Evolutionary conservation across 2,797 vertebrate species (phyloP), one percentile per base, ranked within the genome.

Genomic region (Intellagama lesueurii): DNA sequence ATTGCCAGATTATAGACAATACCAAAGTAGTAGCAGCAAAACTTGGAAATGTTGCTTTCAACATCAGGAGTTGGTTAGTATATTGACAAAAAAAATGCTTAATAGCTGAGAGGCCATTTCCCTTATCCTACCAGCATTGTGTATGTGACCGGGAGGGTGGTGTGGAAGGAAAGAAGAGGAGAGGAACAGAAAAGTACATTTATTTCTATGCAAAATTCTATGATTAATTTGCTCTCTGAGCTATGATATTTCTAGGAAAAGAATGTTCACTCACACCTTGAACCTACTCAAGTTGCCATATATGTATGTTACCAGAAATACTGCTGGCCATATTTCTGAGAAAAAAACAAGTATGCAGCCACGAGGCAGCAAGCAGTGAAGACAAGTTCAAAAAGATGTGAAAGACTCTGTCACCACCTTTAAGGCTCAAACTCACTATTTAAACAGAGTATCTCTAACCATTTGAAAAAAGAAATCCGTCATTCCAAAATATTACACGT

Each of bases 211-310:
- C 2, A 68, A 93, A 92, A 94, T 90, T 70, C 83, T 92, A 44
- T 69, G 91, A 70, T 79, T 88, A 89, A 49, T 92, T 49, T 82
- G 2, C 87, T 92, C 91, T 89, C 89, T 89, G 35, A 80, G n/a
- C 7, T 75, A 60, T 49, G 81, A 92, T 91, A 89, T n/a, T 68
- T 81, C 0, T 30, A 90, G 75, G 89, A 88, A 88, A 44, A n/a
- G 1, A 83, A 93, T 47, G 91, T 92, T 90, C 85, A 83, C 60
- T 78, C 76, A 0, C 5, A 91, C 89, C 5, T 40, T 69, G 76
- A 86, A 91, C 26, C n/a, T 79, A 16, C 30, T 73, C 52, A 60
- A 47, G 11, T 32, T 87, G 26, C 6, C 12, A 69, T 0, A 69
- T 7, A 1, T 66, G 9, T 89, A 66, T 86, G 1, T 70, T 72